Conservation (phyloP, 2,113 vertebrate species). For the Delphinus delphis region DNA sequence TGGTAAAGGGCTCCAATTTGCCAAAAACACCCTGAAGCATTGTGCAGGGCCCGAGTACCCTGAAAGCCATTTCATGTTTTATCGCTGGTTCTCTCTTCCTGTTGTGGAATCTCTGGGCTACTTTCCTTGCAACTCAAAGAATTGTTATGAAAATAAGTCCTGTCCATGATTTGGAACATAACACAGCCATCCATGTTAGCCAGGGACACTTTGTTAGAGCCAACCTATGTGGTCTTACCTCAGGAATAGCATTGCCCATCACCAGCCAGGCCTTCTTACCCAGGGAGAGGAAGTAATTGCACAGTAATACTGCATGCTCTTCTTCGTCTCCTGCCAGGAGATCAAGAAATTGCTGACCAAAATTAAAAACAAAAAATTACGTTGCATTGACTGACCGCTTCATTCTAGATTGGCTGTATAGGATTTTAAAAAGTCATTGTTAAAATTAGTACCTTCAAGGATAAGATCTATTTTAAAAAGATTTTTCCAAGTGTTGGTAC, state of each 20-base stretch:
- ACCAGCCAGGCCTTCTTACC: constrained; percentile 95
- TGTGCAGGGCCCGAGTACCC: not conserved
- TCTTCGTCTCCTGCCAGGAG: constrained; percentile 96
- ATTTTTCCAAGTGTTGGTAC: not conserved
- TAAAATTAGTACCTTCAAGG: not conserved
- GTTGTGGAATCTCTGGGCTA: not conserved
- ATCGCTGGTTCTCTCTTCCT: not conserved
- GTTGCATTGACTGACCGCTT: not conserved
- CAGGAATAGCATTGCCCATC: constrained; percentile 93
- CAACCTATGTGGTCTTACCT: constrained; percentile 83
- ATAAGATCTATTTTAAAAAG: not conserved
- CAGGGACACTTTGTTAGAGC: not conserved
- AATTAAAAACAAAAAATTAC: not conserved
- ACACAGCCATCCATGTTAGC: not conserved
- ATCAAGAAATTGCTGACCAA: constrained; percentile 94
- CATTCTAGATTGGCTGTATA: not conserved
- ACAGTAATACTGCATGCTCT: constrained; percentile 94
- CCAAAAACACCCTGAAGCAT: not conserved
- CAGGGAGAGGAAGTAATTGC: constrained; percentile 96
- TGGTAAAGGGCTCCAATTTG: not conserved
- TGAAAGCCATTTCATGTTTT: not conserved
- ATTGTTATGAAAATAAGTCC: not conserved
- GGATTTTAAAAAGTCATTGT: not conserved
- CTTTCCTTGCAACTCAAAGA: not conserved
- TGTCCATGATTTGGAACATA: not conserved